Conservation (phyloP, 2,113 vertebrate species). For the Zosterops pallidus region DNA sequence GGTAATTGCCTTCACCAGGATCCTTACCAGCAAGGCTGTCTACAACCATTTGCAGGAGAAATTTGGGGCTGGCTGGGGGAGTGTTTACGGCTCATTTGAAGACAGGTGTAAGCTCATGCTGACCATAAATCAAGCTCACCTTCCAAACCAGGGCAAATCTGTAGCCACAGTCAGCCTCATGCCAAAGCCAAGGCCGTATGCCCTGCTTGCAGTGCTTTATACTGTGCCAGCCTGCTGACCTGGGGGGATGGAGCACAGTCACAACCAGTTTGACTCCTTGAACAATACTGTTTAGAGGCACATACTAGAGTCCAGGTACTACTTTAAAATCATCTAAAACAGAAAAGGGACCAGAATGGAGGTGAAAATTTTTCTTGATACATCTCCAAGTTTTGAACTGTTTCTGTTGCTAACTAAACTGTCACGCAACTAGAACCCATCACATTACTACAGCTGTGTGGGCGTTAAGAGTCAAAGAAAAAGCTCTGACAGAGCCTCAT, state of each 20-base stretch:
- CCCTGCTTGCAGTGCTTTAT: background rate
- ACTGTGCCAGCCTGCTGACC: background rate
- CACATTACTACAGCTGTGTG: slow-evolving; percentile 21
- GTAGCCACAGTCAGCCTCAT: background rate
- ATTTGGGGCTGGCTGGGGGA: background rate
- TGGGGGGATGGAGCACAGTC: background rate
- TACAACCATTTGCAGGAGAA: background rate
- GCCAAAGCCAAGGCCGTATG: background rate
- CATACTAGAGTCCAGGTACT: background rate
- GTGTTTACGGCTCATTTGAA: background rate
- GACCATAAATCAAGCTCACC: background rate
- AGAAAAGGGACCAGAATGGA: background rate
- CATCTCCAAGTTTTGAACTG: background rate
- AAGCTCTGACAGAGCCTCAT: background rate
- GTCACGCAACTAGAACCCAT: background rate
- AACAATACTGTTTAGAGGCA: background rate
- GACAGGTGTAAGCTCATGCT: background rate
- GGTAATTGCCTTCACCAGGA: background rate
- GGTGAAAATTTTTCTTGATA: background rate
- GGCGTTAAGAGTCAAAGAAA: background rate
- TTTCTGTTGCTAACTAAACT: slow-evolving; percentile 20
- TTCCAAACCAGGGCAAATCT: background rate
- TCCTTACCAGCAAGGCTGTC: background rate
- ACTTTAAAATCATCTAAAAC: background rate
- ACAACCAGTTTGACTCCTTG: background rate